Evolutionary conservation across 2,113 vertebrate species (phyloP).

Genomic region (Microcebus ravelobensis): DNA sequence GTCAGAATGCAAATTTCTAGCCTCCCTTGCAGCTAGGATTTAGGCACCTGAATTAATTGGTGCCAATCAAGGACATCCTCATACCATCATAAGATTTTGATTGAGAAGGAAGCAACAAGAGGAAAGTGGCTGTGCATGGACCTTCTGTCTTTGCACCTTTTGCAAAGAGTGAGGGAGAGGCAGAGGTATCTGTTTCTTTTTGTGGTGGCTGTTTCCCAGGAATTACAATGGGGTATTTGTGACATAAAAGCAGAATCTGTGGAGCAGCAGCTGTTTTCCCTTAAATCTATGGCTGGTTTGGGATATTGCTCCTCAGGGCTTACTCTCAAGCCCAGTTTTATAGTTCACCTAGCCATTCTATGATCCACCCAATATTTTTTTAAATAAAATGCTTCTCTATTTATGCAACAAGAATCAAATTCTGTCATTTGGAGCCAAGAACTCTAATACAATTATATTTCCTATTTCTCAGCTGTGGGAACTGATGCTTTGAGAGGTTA

Average conservation of each 20-base stretch:
- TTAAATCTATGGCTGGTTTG: background rate
- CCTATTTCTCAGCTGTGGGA: constrained; percentile 2
- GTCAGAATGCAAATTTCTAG: background rate
- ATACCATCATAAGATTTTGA: background rate
- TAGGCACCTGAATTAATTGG: background rate
- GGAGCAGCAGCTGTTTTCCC: background rate
- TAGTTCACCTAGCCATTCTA: background rate
- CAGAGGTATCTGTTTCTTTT: background rate
- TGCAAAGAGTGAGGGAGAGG: background rate
- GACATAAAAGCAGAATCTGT: background rate
- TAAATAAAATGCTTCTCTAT: background rate
- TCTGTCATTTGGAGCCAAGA: background rate
- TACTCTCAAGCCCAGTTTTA: background rate
- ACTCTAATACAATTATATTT: background rate
- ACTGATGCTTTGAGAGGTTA: background rate
- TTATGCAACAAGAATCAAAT: background rate
- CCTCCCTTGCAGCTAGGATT: constrained; percentile 23
- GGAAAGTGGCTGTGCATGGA: background rate
- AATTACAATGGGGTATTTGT: background rate
- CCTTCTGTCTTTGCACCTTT: background rate
- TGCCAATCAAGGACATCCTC: background rate
- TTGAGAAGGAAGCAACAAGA: background rate
- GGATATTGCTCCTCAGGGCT: background rate
- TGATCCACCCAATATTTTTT: background rate
- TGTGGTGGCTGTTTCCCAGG: background rate